Percentiles rank a stretch among this genome's conserved stretches.
Conservation (phyloP, 1,140 invertebrate genomes). For the Aphis gossypii region DNA sequence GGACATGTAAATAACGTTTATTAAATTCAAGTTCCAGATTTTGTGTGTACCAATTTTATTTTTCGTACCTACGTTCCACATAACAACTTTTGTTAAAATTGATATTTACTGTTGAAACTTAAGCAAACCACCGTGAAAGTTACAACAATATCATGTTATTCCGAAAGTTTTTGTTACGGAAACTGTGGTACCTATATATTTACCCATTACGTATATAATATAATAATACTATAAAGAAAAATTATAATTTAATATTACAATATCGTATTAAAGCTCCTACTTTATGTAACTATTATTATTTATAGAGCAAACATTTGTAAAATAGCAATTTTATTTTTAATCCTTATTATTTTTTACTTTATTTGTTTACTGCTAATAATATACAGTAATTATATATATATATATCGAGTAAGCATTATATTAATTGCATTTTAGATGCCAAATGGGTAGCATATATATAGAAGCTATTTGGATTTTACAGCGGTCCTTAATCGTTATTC, state of each 20-base stretch:
- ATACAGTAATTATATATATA: no score
- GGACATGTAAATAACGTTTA: neutral
- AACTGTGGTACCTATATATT: neutral
- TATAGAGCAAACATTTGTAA: neutral
- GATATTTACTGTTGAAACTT: conserved; percentile 31
- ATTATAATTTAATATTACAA: conserved; percentile 2
- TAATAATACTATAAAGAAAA: neutral
- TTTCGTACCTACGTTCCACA: neutral
- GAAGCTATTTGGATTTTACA: neutral
- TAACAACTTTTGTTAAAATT: conserved; percentile 8
- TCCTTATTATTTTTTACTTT: neutral
- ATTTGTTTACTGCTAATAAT: neutral
- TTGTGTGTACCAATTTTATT: neutral
- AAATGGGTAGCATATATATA: neutral
- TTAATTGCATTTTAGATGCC: neutral
- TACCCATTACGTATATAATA: neutral
- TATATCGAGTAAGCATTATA: neutral
- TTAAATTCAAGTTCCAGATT: neutral
- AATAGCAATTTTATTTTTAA: neutral
- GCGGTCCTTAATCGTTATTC: neutral
- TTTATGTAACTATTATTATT: conserved; percentile 1
- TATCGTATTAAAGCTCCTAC: neutral
- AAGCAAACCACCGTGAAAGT: neutral
- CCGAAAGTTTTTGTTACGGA: conserved; percentile 2
- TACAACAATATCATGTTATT: neutral